A percentile compares a stretch with the other conserved stretches of the same genome.
Evolutionary conservation across 1,140 invertebrate species (phyloP).

Genomic region (Scaptomyza montana): DNA sequence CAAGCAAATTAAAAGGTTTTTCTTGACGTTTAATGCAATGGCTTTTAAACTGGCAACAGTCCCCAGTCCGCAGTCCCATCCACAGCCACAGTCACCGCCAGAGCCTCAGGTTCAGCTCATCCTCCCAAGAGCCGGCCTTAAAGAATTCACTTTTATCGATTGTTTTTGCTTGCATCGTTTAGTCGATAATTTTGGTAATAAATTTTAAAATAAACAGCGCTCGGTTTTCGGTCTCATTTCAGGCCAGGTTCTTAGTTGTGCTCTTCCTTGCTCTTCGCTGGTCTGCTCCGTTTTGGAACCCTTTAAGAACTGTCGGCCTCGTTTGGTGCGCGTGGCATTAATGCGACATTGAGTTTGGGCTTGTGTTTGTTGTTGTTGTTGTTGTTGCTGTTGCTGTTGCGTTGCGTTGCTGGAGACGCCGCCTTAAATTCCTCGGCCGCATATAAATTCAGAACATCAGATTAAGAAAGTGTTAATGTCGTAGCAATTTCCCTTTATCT

Average conservation of each 20-base stretch:
- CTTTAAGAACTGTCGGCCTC: conserved; percentile 48
- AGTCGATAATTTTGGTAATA: conserved; percentile 84
- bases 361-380: not conserved
- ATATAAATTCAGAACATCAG: conserved; percentile 83
- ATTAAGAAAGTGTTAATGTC: conserved; percentile 83
- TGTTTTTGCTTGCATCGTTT: conserved; percentile 83
- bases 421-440: conserved; percentile 78
- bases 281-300: conserved; percentile 7
- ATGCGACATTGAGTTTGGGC: conserved; percentile 27
- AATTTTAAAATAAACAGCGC: conserved; percentile 82
- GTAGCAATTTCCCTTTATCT: conserved; percentile 83
- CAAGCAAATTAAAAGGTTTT: conserved; percentile 84
- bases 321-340: conserved; percentile 74
- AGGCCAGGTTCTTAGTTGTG: not conserved
- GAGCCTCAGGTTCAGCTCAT: not conserved
- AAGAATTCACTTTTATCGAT: conserved; percentile 83
- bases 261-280: too few relatives aligned
- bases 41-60: conserved; percentile 59
- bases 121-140: conserved; percentile 30
- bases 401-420: conserved; percentile 57
- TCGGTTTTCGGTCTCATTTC: conserved; percentile 39
- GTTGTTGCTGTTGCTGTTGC: conserved; percentile 1
- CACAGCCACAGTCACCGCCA: not conserved
- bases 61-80: not conserved
- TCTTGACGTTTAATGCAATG: conserved; percentile 68